A percentile compares a stretch with the other conserved stretches of the same genome.
Conservation (phyloP, 1,140 invertebrate species). For the Calephelis nemesis region DNA sequence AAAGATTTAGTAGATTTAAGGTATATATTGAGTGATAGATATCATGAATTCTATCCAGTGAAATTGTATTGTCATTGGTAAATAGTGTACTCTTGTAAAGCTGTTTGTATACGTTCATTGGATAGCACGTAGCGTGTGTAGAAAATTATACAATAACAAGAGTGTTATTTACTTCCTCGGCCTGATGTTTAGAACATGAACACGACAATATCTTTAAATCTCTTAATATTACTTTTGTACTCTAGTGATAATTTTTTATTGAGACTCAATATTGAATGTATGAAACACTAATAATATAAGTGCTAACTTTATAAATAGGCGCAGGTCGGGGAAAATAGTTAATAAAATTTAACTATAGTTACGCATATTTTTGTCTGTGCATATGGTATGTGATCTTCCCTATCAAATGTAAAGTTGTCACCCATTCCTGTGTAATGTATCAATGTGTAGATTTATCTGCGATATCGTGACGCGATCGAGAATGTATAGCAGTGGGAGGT, state of each 20-base stretch:
- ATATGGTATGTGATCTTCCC: conserved; percentile 23
- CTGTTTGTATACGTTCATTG: conserved; percentile 39
- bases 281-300: conserved; percentile 12
- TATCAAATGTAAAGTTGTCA: conserved; percentile 27
- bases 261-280: conserved; percentile 10
- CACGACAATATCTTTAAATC: conserved; percentile 22
- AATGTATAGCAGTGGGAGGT: conserved; percentile 2
- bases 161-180: conserved; percentile 14
- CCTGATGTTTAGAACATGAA: conserved; percentile 4
- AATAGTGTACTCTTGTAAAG: conserved; percentile 35
- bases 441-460: conserved; percentile 6
- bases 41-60: conserved; percentile 32
- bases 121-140: conserved; percentile 37
- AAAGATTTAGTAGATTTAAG: conserved; percentile 31
- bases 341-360: conserved; percentile 17
- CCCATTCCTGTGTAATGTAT: conserved; percentile 12
- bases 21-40: conserved; percentile 33
- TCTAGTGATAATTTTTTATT: conserved; percentile 19
- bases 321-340: conserved; percentile 7
- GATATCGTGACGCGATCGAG: conserved; percentile 24
- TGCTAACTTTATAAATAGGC: conserved; percentile 4
- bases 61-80: conserved; percentile 35
- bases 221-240: conserved; percentile 20
- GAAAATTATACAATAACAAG: conserved; percentile 23
- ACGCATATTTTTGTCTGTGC: conserved; percentile 17